Percentiles rank a stretch among this genome's conserved stretches.
Conservation (phyloP, 2,797 vertebrate species). For the Phrynocephalus guinanensis region DNA sequence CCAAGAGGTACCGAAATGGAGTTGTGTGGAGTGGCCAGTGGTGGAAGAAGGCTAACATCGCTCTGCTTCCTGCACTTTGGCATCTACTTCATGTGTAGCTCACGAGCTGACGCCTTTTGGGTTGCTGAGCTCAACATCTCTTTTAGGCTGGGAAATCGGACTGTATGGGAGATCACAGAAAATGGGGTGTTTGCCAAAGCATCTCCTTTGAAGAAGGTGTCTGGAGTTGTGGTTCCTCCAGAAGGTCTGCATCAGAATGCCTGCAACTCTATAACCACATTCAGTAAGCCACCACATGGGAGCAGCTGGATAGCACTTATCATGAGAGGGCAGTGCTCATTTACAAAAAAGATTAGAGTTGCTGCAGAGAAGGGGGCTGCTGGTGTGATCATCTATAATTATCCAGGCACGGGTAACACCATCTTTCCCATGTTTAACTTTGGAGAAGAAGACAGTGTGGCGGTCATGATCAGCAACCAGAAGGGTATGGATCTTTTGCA, state of each 20-base stretch:
- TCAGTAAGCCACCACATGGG: slow-evolving; percentile 27
- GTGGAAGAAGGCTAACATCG: slow-evolving; percentile 7
- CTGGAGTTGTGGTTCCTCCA: slow-evolving; percentile 50
- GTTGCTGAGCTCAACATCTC: slow-evolving; percentile 68
- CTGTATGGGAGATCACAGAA: slow-evolving; percentile 57
- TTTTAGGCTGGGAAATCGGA: slow-evolving; percentile 51
- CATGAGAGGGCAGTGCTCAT: slow-evolving; percentile 52
- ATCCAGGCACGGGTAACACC: slow-evolving; percentile 52
- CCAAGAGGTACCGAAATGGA: slow-evolving; percentile 53
- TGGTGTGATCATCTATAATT: slow-evolving; percentile 65
- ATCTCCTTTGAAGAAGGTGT: slow-evolving; percentile 54
- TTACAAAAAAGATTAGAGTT: slow-evolving; percentile 61
- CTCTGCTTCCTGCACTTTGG: slow-evolving; percentile 50
- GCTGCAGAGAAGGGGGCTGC: slow-evolving; percentile 46
- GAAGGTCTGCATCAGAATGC: slow-evolving; percentile 40
- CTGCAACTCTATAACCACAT: slow-evolving; percentile 54
- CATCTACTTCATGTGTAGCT: slow-evolving; percentile 54
- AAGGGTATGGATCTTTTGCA: slow-evolving; percentile 59
- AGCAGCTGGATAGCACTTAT: slow-evolving; percentile 44
- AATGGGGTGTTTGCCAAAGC: slow-evolving; percentile 56
- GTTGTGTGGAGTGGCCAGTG: slow-evolving; percentile 16
- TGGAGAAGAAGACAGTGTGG: slow-evolving; percentile 44
- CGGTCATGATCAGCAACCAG: slow-evolving; percentile 59
- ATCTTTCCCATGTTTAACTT: slow-evolving; percentile 60
- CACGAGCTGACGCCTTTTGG: slow-evolving; percentile 45